These are phyloP conservation scores for Naso thynnoides DNA, from an alignment of 2,797 vertebrate genomes.

Conservation along the genomic window DNA sequence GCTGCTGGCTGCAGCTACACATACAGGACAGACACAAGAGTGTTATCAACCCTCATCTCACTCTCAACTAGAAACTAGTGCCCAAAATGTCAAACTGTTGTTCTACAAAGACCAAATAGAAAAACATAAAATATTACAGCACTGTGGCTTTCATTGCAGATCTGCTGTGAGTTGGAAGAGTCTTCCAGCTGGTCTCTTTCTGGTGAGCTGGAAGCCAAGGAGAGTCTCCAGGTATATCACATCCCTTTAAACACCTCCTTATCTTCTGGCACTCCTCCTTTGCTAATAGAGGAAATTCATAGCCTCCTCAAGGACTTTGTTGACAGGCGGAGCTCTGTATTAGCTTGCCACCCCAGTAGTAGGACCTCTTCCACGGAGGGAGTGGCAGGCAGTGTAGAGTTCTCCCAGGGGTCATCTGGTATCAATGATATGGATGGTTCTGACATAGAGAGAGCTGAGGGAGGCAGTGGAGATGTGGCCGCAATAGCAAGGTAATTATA, in stretches of 20 bases:
- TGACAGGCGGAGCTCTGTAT: constrained; percentile 86
- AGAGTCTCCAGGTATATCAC: constrained; percentile 89
- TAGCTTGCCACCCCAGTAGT: constrained; percentile 88
- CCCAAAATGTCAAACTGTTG: background rate
- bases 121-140: background rate
- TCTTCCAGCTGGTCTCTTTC: constrained; percentile 87
- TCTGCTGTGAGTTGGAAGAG: constrained; percentile 93
- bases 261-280: constrained; percentile 44
- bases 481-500: constrained; percentile 76
- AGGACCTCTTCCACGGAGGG: constrained; percentile 96
- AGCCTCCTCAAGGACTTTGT: constrained; percentile 89
- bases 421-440: constrained; percentile 93
- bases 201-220: constrained; percentile 84
- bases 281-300: constrained; percentile 81
- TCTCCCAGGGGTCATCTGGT: constrained; percentile 95
- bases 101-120: background rate
- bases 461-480: constrained; percentile 54
- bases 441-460: constrained; percentile 87
- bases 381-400: constrained; percentile 93
- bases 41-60: background rate
- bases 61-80: background rate
- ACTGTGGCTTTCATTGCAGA: constrained; percentile 79
- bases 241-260: constrained; percentile 73
- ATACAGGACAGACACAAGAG: background rate
- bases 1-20: background rate